Percentiles rank a stretch among this genome's conserved stretches.
Evolutionary conservation across 2,888 invertebrate genomes (phyloP).

Genomic region (Drosophila robusta): DNA sequence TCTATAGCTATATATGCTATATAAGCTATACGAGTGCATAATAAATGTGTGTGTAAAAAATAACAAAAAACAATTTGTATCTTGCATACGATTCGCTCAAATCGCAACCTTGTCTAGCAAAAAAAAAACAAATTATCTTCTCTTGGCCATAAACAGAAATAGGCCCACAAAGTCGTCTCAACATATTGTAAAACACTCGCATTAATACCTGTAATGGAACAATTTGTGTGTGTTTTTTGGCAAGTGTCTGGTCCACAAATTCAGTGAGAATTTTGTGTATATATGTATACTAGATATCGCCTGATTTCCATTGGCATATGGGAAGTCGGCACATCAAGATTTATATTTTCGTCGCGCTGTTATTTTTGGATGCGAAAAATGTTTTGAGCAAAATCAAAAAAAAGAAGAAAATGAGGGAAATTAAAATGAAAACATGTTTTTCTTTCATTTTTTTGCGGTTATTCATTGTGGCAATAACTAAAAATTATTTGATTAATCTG

Average conservation of each 20-base stretch:
- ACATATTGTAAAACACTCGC: constrained; percentile 5
- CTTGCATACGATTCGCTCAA: constrained; percentile 33
- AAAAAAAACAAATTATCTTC: background rate
- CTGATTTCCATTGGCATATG: constrained; percentile 66
- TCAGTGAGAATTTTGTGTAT: constrained; percentile 8
- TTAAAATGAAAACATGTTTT: constrained; percentile 55
- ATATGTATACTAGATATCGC: constrained; percentile 36
- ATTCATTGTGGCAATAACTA: constrained; percentile 48
- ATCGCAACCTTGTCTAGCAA: constrained; percentile 61
- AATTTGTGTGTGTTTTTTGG: constrained; percentile 34
- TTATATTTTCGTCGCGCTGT: constrained; percentile 57
- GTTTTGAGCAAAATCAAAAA: constrained; percentile 55
- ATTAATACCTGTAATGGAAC: constrained; percentile 40
- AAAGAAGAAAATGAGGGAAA: constrained; percentile 1
- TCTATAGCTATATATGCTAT: constrained; percentile 12
- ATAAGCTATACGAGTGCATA: constrained; percentile 28
- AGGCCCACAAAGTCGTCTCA: constrained; percentile 2
- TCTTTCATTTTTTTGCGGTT: constrained; percentile 64
- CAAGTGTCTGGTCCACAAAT: constrained; percentile 33
- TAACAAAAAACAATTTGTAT: constrained; percentile 15
- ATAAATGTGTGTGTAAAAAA: constrained; percentile 28
- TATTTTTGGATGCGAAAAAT: constrained; percentile 64
- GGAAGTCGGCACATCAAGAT: constrained; percentile 56
- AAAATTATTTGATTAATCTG: constrained; percentile 53
- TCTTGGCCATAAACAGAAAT: constrained; percentile 2